These are phyloP conservation scores for Helogale parvula DNA, from an alignment of 2,113 vertebrate species.

Conservation along the genomic window DNA sequence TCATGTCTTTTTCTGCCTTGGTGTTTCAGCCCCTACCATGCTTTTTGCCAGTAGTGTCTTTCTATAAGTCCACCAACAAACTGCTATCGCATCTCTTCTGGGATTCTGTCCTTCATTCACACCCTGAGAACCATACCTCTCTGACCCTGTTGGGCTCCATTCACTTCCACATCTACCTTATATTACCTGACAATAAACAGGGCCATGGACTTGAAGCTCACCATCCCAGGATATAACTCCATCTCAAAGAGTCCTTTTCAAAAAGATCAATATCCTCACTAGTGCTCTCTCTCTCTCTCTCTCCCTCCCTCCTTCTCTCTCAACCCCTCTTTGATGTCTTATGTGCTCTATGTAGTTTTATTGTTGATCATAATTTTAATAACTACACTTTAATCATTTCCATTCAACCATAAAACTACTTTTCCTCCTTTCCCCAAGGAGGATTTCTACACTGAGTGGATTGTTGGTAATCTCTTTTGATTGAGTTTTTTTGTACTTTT, in stretches of 20 bases:
- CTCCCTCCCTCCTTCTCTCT: neutral
- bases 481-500: neutral
- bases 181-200: neutral
- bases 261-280: neutral
- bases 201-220: neutral
- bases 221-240: neutral
- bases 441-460: neutral
- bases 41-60: neutral
- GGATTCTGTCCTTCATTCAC: neutral
- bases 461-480: neutral
- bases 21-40: neutral
- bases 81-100: neutral
- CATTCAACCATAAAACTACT: neutral
- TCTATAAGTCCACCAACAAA: neutral
- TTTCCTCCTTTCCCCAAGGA: neutral
- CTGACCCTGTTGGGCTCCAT: neutral
- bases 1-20: neutral
- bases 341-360: neutral
- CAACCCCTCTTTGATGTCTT: neutral
- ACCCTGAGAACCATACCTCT: neutral
- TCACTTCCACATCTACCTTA: neutral
- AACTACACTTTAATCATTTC: neutral
- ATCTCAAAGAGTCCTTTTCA: neutral
- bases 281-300: neutral
- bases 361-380: neutral